Evolutionary conservation across 2,113 vertebrate genomes (phyloP).

Genomic region (Echinops telfairi): DNA sequence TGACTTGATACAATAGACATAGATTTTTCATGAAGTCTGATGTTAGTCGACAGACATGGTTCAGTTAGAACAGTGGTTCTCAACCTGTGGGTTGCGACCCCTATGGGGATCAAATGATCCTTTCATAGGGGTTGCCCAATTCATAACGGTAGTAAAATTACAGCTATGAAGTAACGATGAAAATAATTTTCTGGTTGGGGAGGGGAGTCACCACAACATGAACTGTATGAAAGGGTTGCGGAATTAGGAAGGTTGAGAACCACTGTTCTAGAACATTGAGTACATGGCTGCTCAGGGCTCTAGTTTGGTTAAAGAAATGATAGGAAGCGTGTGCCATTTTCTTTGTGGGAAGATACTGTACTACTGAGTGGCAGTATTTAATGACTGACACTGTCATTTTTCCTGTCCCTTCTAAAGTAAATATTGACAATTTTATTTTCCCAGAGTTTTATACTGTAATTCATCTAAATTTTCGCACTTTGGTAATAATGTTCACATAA

Average conservation of each 20-base stretch:
- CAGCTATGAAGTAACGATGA: too few relatives aligned
- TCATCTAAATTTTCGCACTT: not conserved
- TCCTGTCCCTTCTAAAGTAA: not conserved
- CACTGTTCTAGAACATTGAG: not conserved
- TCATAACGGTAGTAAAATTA: too few relatives aligned
- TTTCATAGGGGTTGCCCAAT: too few relatives aligned
- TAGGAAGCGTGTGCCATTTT: not conserved
- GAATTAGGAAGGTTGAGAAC: too few relatives aligned
- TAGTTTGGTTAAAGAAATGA: not conserved
- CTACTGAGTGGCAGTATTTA: not conserved
- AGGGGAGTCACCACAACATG: too few relatives aligned
- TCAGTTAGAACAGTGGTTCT: not conserved
- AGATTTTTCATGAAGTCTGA: not conserved
- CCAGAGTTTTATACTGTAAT: not conserved
- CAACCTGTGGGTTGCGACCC: too few relatives aligned
- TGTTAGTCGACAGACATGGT: not conserved
- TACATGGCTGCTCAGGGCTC: accelerated
- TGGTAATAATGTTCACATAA: not conserved
- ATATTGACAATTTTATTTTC: not conserved
- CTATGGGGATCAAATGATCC: too few relatives aligned
- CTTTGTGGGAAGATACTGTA: not conserved
- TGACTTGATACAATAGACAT: not conserved
- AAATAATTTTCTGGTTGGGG: too few relatives aligned
- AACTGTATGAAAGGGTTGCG: too few relatives aligned
- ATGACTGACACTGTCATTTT: not conserved